Evolutionary conservation across 2,797 vertebrate genomes (phyloP).

Genomic region (Eurystomus glaucurus): DNA sequence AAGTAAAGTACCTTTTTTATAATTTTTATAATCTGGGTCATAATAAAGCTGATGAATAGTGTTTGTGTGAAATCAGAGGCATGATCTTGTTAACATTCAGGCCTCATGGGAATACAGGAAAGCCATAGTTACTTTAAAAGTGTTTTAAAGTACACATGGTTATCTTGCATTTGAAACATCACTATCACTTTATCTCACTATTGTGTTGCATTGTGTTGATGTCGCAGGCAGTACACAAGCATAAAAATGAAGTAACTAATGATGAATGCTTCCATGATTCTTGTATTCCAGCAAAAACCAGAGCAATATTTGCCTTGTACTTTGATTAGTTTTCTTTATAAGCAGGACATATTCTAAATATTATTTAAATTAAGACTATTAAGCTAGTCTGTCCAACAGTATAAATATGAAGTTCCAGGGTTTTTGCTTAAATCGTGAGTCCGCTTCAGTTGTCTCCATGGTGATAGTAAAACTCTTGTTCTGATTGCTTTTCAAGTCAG

Average conservation of each 20-base stretch:
- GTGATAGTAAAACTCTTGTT: slow-evolving; percentile 27
- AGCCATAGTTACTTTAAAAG: neutral
- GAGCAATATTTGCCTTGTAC: neutral
- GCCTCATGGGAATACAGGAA: neutral
- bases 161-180: neutral
- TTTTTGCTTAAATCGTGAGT: neutral
- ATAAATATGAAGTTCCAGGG: neutral
- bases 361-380: neutral
- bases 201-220: neutral
- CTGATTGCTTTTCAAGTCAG: slow-evolving; percentile 13
- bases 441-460: slow-evolving; percentile 42
- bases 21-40: neutral
- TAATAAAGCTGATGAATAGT: neutral
- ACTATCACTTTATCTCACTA: neutral
- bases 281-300: neutral
- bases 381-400: neutral
- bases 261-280: neutral
- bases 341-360: neutral
- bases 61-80: neutral
- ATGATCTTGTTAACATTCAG: neutral
- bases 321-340: neutral
- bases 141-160: neutral
- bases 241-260: neutral
- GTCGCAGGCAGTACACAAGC: neutral
- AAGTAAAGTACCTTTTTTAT: neutral